These are phyloP conservation scores for Proisotoma minuta DNA, from an alignment of 2,888 invertebrate genomes.

Conservation along the genomic window DNA sequence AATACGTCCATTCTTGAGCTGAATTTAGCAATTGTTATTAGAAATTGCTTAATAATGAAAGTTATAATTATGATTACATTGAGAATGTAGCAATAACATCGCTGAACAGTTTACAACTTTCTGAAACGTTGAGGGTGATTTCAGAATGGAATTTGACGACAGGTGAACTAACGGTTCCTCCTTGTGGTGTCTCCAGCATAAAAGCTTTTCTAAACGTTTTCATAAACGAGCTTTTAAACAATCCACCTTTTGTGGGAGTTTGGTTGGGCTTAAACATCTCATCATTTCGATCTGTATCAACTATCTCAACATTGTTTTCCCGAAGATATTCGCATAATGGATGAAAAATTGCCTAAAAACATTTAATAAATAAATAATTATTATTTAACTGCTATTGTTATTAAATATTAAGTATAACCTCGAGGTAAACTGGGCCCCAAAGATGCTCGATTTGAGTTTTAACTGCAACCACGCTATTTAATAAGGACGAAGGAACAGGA, in stretches of 20 bases:
- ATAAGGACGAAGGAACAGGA: conserved; percentile 63
- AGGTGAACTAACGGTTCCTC: not conserved
- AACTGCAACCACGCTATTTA: conserved; percentile 67
- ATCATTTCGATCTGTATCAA: not conserved
- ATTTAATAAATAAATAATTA: conserved; percentile 9
- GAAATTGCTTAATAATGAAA: not conserved
- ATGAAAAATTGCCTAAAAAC: conserved; percentile 38
- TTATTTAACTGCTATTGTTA: not conserved
- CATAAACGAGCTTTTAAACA: conserved; percentile 19
- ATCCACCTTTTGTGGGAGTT: conserved; percentile 6
- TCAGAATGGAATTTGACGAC: conserved; percentile 27
- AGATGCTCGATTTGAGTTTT: conserved; percentile 64
- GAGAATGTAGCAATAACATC: conserved; percentile 41
- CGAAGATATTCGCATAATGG: conserved; percentile 27
- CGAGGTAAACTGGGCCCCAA: conserved; percentile 58
- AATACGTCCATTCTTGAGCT: conserved; percentile 45
- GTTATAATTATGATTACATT: conserved; percentile 28
- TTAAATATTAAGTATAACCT: not conserved
- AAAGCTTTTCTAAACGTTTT: conserved; percentile 30
- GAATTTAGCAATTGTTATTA: not conserved
- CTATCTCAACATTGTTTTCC: not conserved
- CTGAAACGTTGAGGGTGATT: conserved; percentile 39
- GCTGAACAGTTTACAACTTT: conserved; percentile 43
- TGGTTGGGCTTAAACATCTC: not conserved
- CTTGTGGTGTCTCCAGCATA: conserved; percentile 16